phyloP scores from a whole-genome alignment of 2,888 invertebrate genomes.

The Crematogaster levior region DNA sequence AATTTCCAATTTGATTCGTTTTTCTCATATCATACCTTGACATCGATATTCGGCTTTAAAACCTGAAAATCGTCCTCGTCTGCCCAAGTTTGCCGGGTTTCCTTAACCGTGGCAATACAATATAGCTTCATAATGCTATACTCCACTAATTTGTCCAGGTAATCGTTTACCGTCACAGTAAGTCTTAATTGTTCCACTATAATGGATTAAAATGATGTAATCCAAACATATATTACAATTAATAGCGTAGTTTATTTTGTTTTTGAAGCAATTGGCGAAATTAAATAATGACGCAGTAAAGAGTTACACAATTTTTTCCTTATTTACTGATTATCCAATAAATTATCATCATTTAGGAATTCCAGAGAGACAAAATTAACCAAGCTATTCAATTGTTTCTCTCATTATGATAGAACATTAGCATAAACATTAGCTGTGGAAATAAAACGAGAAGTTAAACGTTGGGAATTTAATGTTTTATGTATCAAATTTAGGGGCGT shows the following conservation, averaged over 20 bases:
- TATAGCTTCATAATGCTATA: slow-evolving; percentile 93
- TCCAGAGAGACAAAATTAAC: not conserved
- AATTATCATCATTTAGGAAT: slow-evolving; percentile 15
- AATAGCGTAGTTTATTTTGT: not conserved
- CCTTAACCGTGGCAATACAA: slow-evolving; percentile 92
- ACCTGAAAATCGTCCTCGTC: slow-evolving; percentile 94
- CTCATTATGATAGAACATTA: not conserved
- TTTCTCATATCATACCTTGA: slow-evolving; percentile 87
- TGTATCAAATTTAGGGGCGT: not conserved
- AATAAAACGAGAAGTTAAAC: slow-evolving; percentile 1
- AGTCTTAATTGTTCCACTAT: slow-evolving; percentile 88
- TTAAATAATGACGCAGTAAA: not conserved
- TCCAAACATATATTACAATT: not conserved
- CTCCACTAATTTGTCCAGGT: slow-evolving; percentile 92
- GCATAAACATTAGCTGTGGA: not conserved
- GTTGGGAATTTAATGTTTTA: not conserved
- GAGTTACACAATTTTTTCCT: not conserved
- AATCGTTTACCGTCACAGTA: slow-evolving; percentile 89
- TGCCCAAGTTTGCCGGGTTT: slow-evolving; percentile 94
- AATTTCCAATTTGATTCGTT: not conserved
- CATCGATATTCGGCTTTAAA: slow-evolving; percentile 90
- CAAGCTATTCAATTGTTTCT: not conserved
- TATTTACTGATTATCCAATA: not conserved
- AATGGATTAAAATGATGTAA: slow-evolving; percentile 23
- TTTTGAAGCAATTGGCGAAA: not conserved